These are phyloP conservation scores for Struthio camelus DNA, from an alignment of 2,113 vertebrate species.

Conservation along the genomic window DNA sequence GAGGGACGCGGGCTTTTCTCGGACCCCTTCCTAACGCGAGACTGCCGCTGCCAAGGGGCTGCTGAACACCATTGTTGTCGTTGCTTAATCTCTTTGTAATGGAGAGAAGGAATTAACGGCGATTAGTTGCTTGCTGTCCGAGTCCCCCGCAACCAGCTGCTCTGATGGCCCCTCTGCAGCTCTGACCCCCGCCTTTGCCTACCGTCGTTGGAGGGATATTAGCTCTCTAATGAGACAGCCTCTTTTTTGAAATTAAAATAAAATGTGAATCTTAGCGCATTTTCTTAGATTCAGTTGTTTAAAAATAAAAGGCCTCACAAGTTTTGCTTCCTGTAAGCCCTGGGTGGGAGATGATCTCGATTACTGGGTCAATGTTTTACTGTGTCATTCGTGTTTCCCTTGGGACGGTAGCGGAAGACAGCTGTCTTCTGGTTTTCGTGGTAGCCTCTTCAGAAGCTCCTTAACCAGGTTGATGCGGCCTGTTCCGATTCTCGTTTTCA, in stretches of 20 bases:
- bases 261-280: neutral
- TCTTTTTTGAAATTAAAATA: neutral
- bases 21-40: neutral
- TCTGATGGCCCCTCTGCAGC: accelerated
- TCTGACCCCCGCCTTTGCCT: neutral
- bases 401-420: neutral
- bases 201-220: neutral
- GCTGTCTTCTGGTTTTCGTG: neutral
- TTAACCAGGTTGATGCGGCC: neutral
- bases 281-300: neutral
- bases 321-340: neutral
- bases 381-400: neutral
- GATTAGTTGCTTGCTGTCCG: neutral
- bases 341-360: neutral
- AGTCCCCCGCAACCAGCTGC: neutral
- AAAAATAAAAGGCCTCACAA: neutral
- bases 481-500: neutral
- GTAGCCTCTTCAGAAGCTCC: neutral
- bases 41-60: neutral
- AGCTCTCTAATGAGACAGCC: neutral
- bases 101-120: neutral
- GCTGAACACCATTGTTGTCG: neutral
- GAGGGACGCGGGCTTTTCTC: neutral
- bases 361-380: neutral
- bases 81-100: neutral